phyloP scores from a whole-genome alignment of 2,888 invertebrate species.

The Epirrita christyi region DNA sequence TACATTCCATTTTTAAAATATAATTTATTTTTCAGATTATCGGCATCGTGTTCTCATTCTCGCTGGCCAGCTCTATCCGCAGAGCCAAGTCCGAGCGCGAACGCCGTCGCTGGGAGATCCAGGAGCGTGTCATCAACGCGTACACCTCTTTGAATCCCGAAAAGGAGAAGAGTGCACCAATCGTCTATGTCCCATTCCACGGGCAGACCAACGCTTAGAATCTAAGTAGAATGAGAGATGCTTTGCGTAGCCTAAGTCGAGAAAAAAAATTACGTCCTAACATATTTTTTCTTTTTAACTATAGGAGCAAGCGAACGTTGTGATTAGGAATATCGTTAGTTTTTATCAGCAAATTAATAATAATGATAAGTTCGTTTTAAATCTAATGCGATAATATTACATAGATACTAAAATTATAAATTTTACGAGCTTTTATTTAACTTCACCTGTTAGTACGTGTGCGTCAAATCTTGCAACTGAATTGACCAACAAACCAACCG shows the following conservation, averaged over 20 bases:
- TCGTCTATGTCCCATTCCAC: slow-evolving; percentile 81
- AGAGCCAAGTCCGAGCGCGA: slow-evolving; percentile 90
- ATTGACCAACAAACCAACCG: no score
- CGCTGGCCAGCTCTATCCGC: slow-evolving; percentile 93
- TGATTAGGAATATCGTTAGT: slow-evolving; percentile 16
- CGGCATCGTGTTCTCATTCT: slow-evolving; percentile 95
- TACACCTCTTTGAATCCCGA: slow-evolving; percentile 74
- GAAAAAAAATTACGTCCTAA: not conserved
- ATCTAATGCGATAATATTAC: not conserved
- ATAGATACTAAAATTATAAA: not conserved
- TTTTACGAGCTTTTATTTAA: no score
- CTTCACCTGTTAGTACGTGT: no score
- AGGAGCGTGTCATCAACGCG: slow-evolving; percentile 83
- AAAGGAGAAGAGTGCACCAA: slow-evolving; percentile 66
- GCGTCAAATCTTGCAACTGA: no score
- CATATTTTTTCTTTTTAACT: slow-evolving; percentile 8
- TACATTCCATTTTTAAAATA: not conserved
- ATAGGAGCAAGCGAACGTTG: slow-evolving; percentile 13
- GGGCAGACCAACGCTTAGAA: slow-evolving; percentile 67
- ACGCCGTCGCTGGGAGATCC: slow-evolving; percentile 88
- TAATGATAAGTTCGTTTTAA: not conserved
- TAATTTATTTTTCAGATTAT: slow-evolving; percentile 86
- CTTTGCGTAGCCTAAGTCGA: not conserved
- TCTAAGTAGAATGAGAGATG: not conserved
- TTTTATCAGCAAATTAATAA: not conserved